Evolutionary conservation across 2,888 invertebrate genomes (phyloP).

Genomic region (Noctua pronuba): DNA sequence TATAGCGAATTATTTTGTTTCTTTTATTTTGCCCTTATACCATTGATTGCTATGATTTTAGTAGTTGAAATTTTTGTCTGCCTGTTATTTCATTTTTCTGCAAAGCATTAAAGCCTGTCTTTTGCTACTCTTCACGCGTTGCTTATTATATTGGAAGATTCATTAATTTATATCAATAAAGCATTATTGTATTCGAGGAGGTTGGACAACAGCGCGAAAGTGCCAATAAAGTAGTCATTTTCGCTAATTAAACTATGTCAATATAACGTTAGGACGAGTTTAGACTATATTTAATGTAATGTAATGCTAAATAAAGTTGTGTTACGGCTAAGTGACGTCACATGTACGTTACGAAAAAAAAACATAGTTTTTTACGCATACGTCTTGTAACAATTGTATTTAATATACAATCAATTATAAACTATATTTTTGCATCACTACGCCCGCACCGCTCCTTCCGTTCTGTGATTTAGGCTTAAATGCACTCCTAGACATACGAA

Average conservation of each 20-base stretch:
- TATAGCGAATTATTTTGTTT: conserved; percentile 78
- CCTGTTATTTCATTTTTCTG: conserved; percentile 39
- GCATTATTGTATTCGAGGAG: conserved; percentile 63
- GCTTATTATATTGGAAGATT: conserved; percentile 2
- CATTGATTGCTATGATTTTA: conserved; percentile 54
- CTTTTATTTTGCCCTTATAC: conserved; percentile 72
- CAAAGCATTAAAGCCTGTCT: neutral
- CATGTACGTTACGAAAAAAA: conserved; percentile 62
- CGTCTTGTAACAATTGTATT: conserved; percentile 72
- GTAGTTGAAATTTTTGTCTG: conserved; percentile 28
- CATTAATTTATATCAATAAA: conserved; percentile 57
- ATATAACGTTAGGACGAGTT: conserved; percentile 75
- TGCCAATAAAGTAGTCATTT: conserved; percentile 79
- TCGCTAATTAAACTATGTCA: conserved; percentile 84
- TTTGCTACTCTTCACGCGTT: conserved; percentile 2
- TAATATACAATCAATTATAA: conserved; percentile 66
- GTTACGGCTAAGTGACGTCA: conserved; percentile 69
- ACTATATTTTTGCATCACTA: conserved; percentile 87
- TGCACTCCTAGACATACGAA: conserved; percentile 78
- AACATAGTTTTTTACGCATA: conserved; percentile 81
- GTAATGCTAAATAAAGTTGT: conserved; percentile 74
- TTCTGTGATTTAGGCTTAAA: conserved; percentile 89
- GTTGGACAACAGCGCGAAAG: conserved; percentile 73
- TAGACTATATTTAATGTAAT: conserved; percentile 67
- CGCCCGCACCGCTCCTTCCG: conserved; percentile 86